Evolutionary conservation across 1,140 invertebrate genomes (phyloP).

Genomic region (Helicoverpa zea): DNA sequence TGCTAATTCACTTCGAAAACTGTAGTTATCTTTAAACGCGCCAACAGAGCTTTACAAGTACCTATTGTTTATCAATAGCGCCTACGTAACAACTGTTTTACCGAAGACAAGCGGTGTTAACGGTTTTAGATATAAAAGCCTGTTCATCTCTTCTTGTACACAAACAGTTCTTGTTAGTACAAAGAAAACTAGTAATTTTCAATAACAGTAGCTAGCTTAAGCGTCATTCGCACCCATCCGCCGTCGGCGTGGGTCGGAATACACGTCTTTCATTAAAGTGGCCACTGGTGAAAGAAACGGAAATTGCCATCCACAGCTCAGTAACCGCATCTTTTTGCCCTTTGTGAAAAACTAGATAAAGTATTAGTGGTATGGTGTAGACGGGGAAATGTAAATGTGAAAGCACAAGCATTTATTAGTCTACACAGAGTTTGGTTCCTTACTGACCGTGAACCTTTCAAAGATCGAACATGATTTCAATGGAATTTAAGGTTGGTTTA

Average conservation of each 20-base stretch:
- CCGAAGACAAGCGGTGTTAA: too few relatives aligned
- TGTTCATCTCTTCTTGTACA: too few relatives aligned
- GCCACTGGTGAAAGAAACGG: slow-evolving; percentile 55
- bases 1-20: too few relatives aligned
- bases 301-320: slow-evolving; percentile 65
- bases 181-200: neutral
- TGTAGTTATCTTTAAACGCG: too few relatives aligned
- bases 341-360: slow-evolving; percentile 23
- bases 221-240: slow-evolving; percentile 25
- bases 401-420: neutral
- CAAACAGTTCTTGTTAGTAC: too few relatives aligned
- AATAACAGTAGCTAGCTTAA: slow-evolving; percentile 17
- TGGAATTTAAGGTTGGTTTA: too few relatives aligned
- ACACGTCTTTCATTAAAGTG: slow-evolving; percentile 56
- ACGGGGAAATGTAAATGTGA: neutral
- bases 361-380: neutral
- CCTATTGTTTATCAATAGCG: too few relatives aligned
- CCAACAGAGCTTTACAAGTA: too few relatives aligned
- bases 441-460: neutral
- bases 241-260: slow-evolving; percentile 41
- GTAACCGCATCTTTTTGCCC: slow-evolving; percentile 52
- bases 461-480: too few relatives aligned
- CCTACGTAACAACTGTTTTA: too few relatives aligned
- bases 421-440: neutral
- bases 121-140: too few relatives aligned